These are phyloP conservation scores for Columbina picui DNA, from an alignment of 2,113 vertebrate genomes.

Conservation along the genomic window DNA sequence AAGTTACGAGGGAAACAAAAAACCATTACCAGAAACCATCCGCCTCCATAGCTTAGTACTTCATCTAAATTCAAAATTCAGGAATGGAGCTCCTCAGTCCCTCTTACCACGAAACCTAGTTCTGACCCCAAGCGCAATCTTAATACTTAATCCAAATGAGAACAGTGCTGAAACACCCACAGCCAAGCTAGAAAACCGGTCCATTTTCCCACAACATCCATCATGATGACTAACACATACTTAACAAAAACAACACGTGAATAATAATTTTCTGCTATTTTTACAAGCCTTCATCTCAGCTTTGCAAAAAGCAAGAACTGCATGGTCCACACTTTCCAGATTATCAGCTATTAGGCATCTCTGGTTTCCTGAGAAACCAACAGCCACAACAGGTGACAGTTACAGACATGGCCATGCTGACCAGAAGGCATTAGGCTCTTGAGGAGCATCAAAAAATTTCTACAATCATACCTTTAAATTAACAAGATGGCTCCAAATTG, in stretches of 20 bases:
- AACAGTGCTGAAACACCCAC: background rate
- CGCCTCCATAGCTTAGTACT: background rate
- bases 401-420: accelerated
- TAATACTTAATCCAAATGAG: background rate
- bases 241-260: background rate
- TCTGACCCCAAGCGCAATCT: background rate
- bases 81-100: background rate
- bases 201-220: too few relatives aligned
- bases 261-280: background rate
- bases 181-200: background rate
- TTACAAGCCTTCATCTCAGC: background rate
- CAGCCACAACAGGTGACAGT: background rate
- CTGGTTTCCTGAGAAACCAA: background rate
- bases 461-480: background rate
- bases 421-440: background rate
- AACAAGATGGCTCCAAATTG: background rate
- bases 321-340: background rate
- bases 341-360: background rate
- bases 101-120: background rate
- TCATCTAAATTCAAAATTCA: background rate
- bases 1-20: too few relatives aligned
- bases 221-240: accelerated
- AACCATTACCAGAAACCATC: too few relatives aligned
- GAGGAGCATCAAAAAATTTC: background rate
- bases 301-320: background rate